Base-by-base conservation (phyloP, 2,113 vertebrate species). In the Oncorhynchus tshawytscha region DNA sequence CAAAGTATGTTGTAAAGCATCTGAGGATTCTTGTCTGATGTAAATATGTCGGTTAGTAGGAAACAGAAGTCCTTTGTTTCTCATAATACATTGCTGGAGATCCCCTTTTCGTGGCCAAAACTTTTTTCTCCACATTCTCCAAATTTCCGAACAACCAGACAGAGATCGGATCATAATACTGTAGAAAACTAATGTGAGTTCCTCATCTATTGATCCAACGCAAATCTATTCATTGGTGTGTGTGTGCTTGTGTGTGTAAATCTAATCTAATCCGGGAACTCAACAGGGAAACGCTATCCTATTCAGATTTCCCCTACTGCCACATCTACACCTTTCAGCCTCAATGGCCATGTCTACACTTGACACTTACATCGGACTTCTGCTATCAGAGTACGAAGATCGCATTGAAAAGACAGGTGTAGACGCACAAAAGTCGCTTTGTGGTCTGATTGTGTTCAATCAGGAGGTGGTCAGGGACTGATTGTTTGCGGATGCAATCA, bases 281-380 rank as follows among this genome's bases (percentile, higher is more conserved):
- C 39, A 45, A 45, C 39, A 45, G 9, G 39, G 39, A 45, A 45
- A 45, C 39, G 8, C 9, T 45, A 11, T 45, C 9, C 39, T 57
- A 57, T 20, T 57, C 54, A 20, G 54, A 57, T 20, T 57, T 20
- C 4, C 18, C 54, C 18, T 20, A 18, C 25, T 2, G 18, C 8
- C 64, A 79, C 66, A 79, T 79, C 54, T 78, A 78, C 78, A 81
- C 78, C 78, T 83, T 60, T 13, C n/a, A 68, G 57, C 70, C 75
- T 67, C 78, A 84, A 74, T 45, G 39, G 39, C 39, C 39, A 12
- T 45, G 39, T 45, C 39, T 45, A 45, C 39, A 45, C 39, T 45
- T 12, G 39, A 11, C 39, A 45, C 39, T 45, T 12, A 11, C 39
- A 45, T 45, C 2, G 2, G 39, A 11, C 39, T 45, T 45, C 39